phyloP scores from a whole-genome alignment of 2,797 vertebrate species.

The Otus scops region DNA sequence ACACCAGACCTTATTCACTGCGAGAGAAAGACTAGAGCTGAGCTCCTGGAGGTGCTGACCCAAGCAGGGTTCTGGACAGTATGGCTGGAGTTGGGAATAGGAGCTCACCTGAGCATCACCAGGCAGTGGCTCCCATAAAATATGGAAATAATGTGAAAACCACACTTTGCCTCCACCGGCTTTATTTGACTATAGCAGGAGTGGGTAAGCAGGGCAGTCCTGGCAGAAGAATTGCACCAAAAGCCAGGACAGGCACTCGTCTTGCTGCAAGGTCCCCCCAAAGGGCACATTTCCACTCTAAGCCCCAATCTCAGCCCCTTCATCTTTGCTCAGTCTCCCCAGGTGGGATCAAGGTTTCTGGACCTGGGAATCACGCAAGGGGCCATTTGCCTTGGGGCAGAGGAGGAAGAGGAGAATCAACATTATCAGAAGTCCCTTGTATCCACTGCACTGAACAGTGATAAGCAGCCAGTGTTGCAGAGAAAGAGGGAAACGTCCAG shows the following conservation, averaged over 20 bases:
- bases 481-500: background rate
- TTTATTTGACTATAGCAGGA: background rate
- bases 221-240: background rate
- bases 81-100: background rate
- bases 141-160: background rate
- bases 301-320: background rate
- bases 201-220: background rate
- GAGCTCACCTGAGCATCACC: background rate
- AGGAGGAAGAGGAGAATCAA: background rate
- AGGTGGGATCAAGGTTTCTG: background rate
- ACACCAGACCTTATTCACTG: background rate
- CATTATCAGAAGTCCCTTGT: background rate
- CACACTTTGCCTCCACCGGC: background rate
- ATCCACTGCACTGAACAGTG: background rate
- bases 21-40: background rate
- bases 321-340: background rate
- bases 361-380: background rate
- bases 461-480: accelerated
- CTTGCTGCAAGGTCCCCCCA: background rate
- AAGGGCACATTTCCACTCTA: background rate
- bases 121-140: background rate
- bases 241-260: background rate
- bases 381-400: background rate
- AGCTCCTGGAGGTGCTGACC: background rate
- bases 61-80: background rate